Base-by-base conservation (phyloP, 2,888 invertebrate genomes). In the Caenorhabditis plicata region DNA sequence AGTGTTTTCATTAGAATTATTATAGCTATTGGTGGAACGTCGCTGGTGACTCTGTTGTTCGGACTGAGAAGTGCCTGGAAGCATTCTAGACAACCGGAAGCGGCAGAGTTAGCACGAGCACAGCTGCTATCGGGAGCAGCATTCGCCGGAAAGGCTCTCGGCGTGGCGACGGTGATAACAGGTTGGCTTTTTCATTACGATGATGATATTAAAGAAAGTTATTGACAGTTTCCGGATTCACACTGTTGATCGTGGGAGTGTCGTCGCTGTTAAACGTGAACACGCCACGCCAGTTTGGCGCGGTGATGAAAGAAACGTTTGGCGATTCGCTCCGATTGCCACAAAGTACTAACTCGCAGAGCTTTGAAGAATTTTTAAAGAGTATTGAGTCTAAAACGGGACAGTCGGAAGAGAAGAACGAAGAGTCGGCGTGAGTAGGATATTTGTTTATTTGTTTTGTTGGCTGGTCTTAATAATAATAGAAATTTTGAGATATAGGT, bases 211-310 rank as follows among this genome's bases (percentile, higher is more conserved):
- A 36, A 5, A 8, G 22, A 36, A 36, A 36, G 20, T 8, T 15
- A 26, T 23, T 56, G 56, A 25, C 46, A 45, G 68, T 74, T 15
- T 75, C 74, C 42, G 75, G 77, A 4, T 78, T 77, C 64, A 60
- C 69, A 9, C 55, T 75, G 26, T n/a, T 76, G 27, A 43, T 77
- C 22, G 67, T 78, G 17, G 75, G 74, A 29, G 69, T 78, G n/a
- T 73, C 75, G 7, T 66, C 68, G 11, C 11, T 65, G 4, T 64
- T 76, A n/a, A 57, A 75, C 54, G 78, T 79, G 15, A 73, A 74
- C 54, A 68, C 75, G 3, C 77, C 75, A 13, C 67, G 68, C 48
- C 73, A 78, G 36, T 78, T 78, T 68, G 78, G 78, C 32, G 20
- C 58, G 40, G 64, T 68, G 47, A 74, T 77, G 73, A 62, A 63